These are phyloP conservation scores for Podotricha telesiphe DNA, from an alignment of 2,888 invertebrate species.

Conservation along the genomic window DNA sequence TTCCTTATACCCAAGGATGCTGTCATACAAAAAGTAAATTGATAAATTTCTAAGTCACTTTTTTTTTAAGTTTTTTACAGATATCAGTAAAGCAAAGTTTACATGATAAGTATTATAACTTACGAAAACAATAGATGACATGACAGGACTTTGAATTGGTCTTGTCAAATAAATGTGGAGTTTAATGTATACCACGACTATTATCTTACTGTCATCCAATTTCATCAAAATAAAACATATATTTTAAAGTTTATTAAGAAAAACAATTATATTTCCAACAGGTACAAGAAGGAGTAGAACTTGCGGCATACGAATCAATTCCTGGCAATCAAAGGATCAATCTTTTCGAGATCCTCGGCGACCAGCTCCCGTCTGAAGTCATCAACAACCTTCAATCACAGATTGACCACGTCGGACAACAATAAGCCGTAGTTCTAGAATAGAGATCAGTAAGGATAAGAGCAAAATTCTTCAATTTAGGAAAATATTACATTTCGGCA, in stretches of 20 bases:
- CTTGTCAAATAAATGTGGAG: too few relatives aligned
- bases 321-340: conserved; percentile 93
- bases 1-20: conserved; percentile 93
- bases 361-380: conserved; percentile 93
- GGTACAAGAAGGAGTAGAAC: conserved; percentile 93
- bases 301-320: conserved; percentile 93
- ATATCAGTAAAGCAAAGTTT: too few relatives aligned
- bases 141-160: too few relatives aligned
- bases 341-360: conserved; percentile 92
- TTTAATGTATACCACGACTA: too few relatives aligned
- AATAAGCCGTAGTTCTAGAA: conserved; percentile 52
- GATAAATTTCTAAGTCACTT: too few relatives aligned
- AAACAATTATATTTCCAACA: conserved; percentile 49
- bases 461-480: background rate
- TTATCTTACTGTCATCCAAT: too few relatives aligned
- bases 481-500: background rate
- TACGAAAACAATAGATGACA: too few relatives aligned
- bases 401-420: conserved; percentile 91
- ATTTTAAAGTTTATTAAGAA: background rate
- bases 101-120: too few relatives aligned
- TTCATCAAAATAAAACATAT: too few relatives aligned
- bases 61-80: too few relatives aligned
- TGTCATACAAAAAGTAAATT: conserved; percentile 88
- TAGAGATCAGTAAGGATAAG: conserved; percentile 32
- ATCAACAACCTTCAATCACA: conserved; percentile 94